Base-by-base conservation (phyloP, 2,888 invertebrate species). In the Heteromurus nitidus region DNA sequence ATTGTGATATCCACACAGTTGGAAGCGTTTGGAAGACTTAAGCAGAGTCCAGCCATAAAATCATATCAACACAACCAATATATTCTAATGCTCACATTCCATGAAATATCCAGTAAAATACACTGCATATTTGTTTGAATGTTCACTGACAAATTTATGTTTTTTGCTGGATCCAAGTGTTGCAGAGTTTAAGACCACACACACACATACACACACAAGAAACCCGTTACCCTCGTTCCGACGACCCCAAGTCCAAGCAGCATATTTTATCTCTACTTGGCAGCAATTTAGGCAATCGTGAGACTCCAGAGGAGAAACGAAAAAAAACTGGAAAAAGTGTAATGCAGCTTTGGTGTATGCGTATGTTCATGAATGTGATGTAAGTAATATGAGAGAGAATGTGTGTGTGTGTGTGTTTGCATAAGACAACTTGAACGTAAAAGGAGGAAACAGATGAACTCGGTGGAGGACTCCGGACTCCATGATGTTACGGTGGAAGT, bases 161-260 rank as follows among this genome's bases (percentile, higher is more conserved):
- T n/a, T n/a, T n/a, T n/a, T n/a, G n/a, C n/a, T n/a, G n/a, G n/a
- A n/a, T n/a, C n/a, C n/a, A n/a, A n/a, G n/a, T n/a, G n/a, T n/a
- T n/a, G n/a, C n/a, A n/a, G n/a, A n/a, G n/a, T n/a, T n/a, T n/a
- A n/a, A n/a, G n/a, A n/a, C n/a, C n/a, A 22, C 22, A 42, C 65
- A 36, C 44, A 16, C 44, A 22, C 24, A 2, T 22, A 53, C 42
- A 65, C 44, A n/a, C 36, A 62, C 22, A n/a, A 30, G n/a, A 3
- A 36, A 36, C 36, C 36, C n/a, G 62, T 62, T 62, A 47, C 31
- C 58, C 44, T 65, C 44, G 9, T 74, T n/a, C 36, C 58, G 75
- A 75, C 65, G 67, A 58, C 67, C 53, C 26, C 7, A 75, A 75
- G 75, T 75, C 75, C 67, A 44, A n/a, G 75, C 47, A 5, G 28